phyloP scores from a whole-genome alignment of 2,113 vertebrate genomes.

The Marcusenius ussheri region DNA sequence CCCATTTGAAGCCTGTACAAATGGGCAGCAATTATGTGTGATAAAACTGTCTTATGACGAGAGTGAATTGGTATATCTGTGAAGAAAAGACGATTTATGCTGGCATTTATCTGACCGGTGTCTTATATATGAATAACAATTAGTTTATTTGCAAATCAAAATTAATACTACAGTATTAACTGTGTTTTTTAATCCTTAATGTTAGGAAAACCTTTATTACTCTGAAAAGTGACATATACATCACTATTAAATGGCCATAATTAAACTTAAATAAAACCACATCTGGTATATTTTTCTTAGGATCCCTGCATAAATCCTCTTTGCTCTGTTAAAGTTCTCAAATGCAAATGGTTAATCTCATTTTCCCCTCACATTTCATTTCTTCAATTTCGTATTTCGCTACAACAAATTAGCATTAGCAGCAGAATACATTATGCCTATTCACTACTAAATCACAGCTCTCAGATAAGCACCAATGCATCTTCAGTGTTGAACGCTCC shows the following conservation, averaged over 20 bases:
- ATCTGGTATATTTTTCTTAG: neutral
- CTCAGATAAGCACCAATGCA: neutral
- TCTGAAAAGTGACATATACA: neutral
- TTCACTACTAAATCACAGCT: neutral
- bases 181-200: constrained; percentile 2
- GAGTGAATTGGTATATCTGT: neutral
- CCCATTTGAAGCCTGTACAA: neutral
- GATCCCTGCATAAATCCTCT: neutral
- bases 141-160: neutral
- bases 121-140: neutral
- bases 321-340: neutral
- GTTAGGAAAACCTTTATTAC: neutral
- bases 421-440: neutral
- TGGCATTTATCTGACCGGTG: neutral
- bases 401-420: neutral
- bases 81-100: neutral
- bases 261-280: neutral
- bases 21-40: neutral
- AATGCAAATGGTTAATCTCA: neutral
- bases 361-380: neutral
- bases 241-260: neutral
- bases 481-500: neutral
- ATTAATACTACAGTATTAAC: neutral
- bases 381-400: neutral
- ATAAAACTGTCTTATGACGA: neutral